Percentiles rank a stretch among this genome's conserved stretches.
Conservation (phyloP, 2,797 vertebrate genomes). For the Ataeniobius toweri region DNA sequence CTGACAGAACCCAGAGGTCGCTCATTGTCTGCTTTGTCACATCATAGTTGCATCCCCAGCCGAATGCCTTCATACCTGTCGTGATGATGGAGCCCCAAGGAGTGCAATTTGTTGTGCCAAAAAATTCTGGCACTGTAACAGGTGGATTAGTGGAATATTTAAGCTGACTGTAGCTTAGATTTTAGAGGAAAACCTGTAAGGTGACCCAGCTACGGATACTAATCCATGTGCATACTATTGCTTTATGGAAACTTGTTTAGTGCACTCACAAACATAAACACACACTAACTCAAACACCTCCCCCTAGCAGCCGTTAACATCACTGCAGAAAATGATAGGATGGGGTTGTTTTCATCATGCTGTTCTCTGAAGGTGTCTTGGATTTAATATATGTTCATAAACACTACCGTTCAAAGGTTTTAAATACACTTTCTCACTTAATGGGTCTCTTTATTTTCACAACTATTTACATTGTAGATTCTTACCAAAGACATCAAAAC, state of each 20-base stretch:
- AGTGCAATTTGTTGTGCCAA: background rate
- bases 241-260: background rate
- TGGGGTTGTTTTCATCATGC: background rate
- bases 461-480: too few species aligned
- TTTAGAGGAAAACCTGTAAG: background rate
- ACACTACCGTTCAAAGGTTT: too few species aligned
- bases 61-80: slow-evolving; percentile 2
- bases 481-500: too few species aligned
- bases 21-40: slow-evolving; percentile 25
- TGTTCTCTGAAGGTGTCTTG: background rate
- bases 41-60: slow-evolving; percentile 1
- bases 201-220: background rate
- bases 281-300: background rate
- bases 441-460: too few species aligned
- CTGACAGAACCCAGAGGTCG: slow-evolving; percentile 21
- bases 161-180: background rate
- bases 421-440: too few species aligned
- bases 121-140: background rate
- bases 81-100: background rate
- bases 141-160: background rate
- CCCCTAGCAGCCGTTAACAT: slow-evolving; percentile 16
- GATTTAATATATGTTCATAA: background rate
- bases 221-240: background rate
- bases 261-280: background rate
- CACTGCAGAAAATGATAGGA: slow-evolving; percentile 13